Conservation (phyloP, 2,888 invertebrate species). For the Cataglyphis livida region DNA sequence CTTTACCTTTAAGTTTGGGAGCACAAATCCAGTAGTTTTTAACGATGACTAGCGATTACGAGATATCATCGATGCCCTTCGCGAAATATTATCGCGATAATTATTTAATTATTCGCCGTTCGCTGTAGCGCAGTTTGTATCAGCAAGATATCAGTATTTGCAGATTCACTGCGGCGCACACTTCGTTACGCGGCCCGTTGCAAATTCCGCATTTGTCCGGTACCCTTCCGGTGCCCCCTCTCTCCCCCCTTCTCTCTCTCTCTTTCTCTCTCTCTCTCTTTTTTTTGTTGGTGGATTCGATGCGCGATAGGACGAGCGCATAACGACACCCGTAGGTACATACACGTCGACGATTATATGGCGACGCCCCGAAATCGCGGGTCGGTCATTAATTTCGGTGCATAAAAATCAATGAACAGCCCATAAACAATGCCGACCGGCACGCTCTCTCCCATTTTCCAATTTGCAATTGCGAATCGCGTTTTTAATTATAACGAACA, state of each 20-base stretch:
- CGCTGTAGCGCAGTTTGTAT: slow-evolving; percentile 50
- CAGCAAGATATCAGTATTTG: slow-evolving; percentile 71
- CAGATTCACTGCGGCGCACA: slow-evolving; percentile 46
- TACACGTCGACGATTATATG: slow-evolving; percentile 79
- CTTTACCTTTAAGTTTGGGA: neutral
- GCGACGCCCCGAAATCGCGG: slow-evolving; percentile 82
- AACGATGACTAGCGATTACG: neutral
- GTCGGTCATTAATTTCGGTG: slow-evolving; percentile 84
- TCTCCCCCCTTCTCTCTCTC: neutral
- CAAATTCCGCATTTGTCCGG: slow-evolving; percentile 74
- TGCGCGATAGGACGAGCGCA: slow-evolving; percentile 65
- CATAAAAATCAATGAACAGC: slow-evolving; percentile 86
- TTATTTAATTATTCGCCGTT: slow-evolving; percentile 62
- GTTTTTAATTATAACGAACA: slow-evolving; percentile 86
- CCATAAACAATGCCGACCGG: slow-evolving; percentile 82
- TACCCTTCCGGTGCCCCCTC: slow-evolving; percentile 68
- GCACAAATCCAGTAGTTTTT: neutral
- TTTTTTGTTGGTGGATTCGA: slow-evolving; percentile 59
- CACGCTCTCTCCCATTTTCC: slow-evolving; percentile 84
- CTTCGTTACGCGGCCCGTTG: slow-evolving; percentile 53
- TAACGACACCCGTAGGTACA: slow-evolving; percentile 77
- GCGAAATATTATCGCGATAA: slow-evolving; percentile 55
- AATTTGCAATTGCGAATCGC: slow-evolving; percentile 86
- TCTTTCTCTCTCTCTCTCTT: neutral
- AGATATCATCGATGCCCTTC: neutral